phyloP scores from a whole-genome alignment of 92 coral and sea anemone species.

The Porites rus region DNA sequence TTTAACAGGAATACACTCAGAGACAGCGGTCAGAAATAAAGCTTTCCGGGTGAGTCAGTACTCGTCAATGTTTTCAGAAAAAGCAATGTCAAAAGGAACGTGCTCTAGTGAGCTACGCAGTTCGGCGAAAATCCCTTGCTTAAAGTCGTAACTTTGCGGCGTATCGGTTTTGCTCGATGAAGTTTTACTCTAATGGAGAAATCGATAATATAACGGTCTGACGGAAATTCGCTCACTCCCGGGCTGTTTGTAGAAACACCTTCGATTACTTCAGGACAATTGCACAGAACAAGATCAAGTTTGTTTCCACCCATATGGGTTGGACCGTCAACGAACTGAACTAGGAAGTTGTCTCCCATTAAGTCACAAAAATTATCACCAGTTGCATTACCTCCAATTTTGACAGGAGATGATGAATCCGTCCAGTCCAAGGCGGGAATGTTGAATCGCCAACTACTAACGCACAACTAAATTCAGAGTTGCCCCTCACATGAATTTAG shows the following conservation, averaged over 20 bases:
- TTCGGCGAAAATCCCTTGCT: constrained; percentile 55
- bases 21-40: constrained; percentile 52
- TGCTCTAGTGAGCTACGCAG: constrained; percentile 34
- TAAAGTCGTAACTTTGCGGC: constrained; percentile 52
- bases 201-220: constrained; percentile 64
- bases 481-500: constrained; percentile 48
- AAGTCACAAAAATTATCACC: constrained; percentile 43
- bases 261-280: constrained; percentile 50
- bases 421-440: constrained; percentile 50
- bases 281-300: constrained; percentile 55
- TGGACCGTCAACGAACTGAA: constrained; percentile 34
- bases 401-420: constrained; percentile 44
- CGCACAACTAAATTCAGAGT: constrained; percentile 49
- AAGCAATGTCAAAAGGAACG: constrained; percentile 31
- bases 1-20: constrained; percentile 44
- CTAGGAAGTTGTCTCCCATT: constrained; percentile 52
- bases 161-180: constrained; percentile 40
- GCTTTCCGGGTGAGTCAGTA: constrained; percentile 58
- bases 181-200: constrained; percentile 45
- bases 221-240: constrained; percentile 37
- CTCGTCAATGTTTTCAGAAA: constrained; percentile 43
- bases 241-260: constrained; percentile 55
- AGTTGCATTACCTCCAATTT: constrained; percentile 33
- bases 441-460: constrained; percentile 31
- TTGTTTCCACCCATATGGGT: constrained; percentile 62